Base-by-base conservation (phyloP, 2,113 vertebrate species). In the Numenius arquata region DNA sequence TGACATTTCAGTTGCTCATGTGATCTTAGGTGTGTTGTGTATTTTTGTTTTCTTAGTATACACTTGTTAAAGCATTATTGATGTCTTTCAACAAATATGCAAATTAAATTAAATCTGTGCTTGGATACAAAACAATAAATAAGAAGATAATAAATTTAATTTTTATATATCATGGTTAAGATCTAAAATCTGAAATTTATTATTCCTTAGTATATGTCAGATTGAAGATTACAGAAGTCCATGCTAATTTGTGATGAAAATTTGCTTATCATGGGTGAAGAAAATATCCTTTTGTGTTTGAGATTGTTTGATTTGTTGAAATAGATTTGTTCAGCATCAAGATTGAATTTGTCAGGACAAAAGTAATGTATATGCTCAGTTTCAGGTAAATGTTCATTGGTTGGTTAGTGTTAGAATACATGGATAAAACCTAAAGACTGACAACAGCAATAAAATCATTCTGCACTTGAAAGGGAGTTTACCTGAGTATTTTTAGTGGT, bases 11-110 rank as follows among this genome's bases (percentile, higher is more conserved):
- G 89, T 82, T 92, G 48, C 88, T 55, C 80, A 72, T 88, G 27
- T 96, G 87, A 61, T 87, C n/a, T 85, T 95, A 79, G 36, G 29
- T 94, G 97, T 93, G 72, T 58, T 93, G 83, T 75, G 43, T 84
- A 85, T 88, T 96, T 96, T 97, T 97, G 72, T 63, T 93, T 96
- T 97, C 85, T 96, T 94, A 91, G 91, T 92, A 96, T 16, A 90
- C 86, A 66, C 89, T 96, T 96, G 61, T 71, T 95, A 77, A 56
- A 74, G 58, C 76, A 82, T 91, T 91, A 83, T 88, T 75, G 50
- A 52, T 85, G 38, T 30, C 15, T 90, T 95, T 94, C 72, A 89
- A 21, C 45, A 90, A 79, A 85, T 84, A 38, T 96, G 84, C 83
- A 85, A 59, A 86, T 83, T 72, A 34, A 59, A 41, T 76, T 72